A percentile compares a stretch with the other conserved stretches of the same genome.
Evolutionary conservation across 1,140 invertebrate species (phyloP).

Genomic region (Temnothorax nylanderi): DNA sequence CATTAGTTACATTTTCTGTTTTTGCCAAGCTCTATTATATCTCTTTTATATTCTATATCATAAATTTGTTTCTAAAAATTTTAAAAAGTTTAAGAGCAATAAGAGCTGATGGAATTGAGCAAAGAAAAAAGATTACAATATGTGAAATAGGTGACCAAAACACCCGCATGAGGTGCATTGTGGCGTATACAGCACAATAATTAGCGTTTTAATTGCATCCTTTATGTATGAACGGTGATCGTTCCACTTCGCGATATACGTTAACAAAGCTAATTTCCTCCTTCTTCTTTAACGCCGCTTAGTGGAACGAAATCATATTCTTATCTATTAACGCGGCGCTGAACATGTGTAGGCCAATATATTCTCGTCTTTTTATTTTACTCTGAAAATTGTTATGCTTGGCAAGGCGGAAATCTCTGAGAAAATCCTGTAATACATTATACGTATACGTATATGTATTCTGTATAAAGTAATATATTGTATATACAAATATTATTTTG

Average conservation of each 20-base stretch:
- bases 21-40: neutral
- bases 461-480: no score
- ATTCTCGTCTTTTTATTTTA: conserved; percentile 12
- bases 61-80: neutral
- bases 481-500: no score
- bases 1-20: neutral
- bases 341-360: conserved; percentile 40
- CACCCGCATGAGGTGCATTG: neutral
- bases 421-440: neutral
- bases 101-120: neutral
- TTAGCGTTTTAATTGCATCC: conserved; percentile 68
- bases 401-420: conserved; percentile 15
- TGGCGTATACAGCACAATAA: conserved; percentile 54
- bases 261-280: conserved; percentile 72
- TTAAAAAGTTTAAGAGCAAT: neutral
- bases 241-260: conserved; percentile 60
- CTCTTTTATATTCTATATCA: neutral
- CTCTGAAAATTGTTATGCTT: conserved; percentile 12
- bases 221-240: conserved; percentile 68
- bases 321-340: conserved; percentile 58
- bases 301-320: conserved; percentile 52
- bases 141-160: conserved; percentile 47
- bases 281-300: conserved; percentile 48
- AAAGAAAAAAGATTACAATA: neutral
- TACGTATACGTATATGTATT: no score